These are phyloP conservation scores for Sebastes minor DNA, from an alignment of 2,797 vertebrate genomes.

Conservation along the genomic window DNA sequence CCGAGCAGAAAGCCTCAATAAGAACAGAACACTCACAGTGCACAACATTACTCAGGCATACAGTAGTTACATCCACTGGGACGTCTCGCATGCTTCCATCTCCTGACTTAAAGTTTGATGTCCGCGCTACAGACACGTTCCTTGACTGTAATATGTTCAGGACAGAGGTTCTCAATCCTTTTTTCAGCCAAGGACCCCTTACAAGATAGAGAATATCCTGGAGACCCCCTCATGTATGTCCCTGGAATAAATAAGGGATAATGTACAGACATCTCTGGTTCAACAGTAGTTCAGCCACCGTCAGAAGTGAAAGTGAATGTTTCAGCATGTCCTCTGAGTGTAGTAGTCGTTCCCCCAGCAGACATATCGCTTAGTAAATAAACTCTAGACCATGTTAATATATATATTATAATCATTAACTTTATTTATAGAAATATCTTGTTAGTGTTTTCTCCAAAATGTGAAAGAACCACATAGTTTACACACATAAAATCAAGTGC, in stretches of 20 bases:
- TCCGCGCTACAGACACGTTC: background rate
- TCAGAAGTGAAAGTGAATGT: background rate
- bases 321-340: background rate
- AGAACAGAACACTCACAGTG: no score
- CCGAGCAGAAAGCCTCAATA: no score
- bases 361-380: background rate
- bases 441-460: conserved; percentile 31
- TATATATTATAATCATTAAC: background rate
- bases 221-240: no score
- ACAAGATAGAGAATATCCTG: no score
- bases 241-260: no score
- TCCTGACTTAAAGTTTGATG: background rate
- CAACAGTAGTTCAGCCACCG: background rate
- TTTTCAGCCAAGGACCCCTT: no score
- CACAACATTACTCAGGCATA: no score
- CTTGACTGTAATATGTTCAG: background rate
- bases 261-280: background rate
- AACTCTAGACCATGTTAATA: background rate
- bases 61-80: no score
- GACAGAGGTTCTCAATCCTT: background rate
- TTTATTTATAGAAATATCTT: conserved; percentile 50
- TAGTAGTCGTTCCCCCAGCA: background rate
- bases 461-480: background rate
- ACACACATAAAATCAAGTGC: conserved; percentile 38
- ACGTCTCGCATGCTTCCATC: background rate